Evolutionary conservation across 2,113 vertebrate species (phyloP).

Genomic region (Pygoscelis adeliae): DNA sequence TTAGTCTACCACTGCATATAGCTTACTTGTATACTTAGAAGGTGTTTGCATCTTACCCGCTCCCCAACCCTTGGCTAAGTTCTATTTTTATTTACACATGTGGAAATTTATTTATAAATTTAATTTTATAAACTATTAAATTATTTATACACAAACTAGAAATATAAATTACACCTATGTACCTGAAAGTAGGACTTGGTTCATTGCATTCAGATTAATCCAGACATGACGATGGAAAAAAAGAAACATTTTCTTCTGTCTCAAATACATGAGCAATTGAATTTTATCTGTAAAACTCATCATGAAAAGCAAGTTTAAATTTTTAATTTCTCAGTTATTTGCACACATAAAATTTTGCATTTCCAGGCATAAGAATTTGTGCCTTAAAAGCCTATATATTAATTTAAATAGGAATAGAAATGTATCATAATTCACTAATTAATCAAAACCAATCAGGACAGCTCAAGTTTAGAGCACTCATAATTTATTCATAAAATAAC

Average conservation of each 20-base stretch:
- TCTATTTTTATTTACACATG: not conserved
- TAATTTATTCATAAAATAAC: not conserved
- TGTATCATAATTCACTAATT: not conserved
- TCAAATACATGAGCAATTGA: not conserved
- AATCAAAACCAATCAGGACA: not conserved
- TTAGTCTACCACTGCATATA: not conserved
- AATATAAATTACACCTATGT: not conserved
- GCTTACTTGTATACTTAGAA: not conserved
- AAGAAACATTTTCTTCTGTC: not conserved
- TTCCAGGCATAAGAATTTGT: not conserved
- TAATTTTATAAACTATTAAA: not conserved
- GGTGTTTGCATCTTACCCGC: not conserved
- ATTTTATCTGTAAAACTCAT: not conserved
- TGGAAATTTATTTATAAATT: slow-evolving; percentile 1
- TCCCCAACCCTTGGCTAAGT: not conserved
- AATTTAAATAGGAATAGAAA: not conserved
- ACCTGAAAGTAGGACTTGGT: not conserved
- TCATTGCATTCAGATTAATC: not conserved
- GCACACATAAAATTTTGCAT: not conserved
- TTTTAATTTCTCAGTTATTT: not conserved
- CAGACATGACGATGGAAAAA: not conserved
- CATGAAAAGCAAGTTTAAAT: not conserved
- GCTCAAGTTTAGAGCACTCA: not conserved
- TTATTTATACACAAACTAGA: not conserved
- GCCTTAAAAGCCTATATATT: not conserved